phyloP scores from a whole-genome alignment of 2,888 invertebrate species.

The Lithophane socia region DNA sequence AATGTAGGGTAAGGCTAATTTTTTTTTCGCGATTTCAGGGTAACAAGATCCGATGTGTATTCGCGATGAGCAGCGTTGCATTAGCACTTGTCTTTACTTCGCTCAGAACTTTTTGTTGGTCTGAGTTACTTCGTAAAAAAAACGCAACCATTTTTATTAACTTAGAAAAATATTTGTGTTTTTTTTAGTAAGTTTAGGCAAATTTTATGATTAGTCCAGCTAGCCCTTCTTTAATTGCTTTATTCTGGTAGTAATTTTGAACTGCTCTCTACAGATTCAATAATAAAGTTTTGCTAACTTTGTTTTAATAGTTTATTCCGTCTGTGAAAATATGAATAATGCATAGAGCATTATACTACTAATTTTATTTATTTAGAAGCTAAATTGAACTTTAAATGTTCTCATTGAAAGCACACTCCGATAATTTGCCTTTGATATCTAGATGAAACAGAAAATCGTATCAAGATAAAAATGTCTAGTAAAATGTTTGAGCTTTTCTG shows the following conservation, averaged over 20 bases:
- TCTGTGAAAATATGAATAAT: conserved; percentile 11
- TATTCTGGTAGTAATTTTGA: conserved; percentile 22
- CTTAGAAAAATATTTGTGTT: too few species aligned
- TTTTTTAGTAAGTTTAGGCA: too few species aligned
- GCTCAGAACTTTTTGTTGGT: too few species aligned
- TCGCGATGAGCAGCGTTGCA: background rate
- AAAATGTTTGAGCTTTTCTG: background rate
- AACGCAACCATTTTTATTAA: background rate
- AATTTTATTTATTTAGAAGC: conserved; percentile 1
- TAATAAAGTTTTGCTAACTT: conserved; percentile 32
- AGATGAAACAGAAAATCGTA: conserved; percentile 2
- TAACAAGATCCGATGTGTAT: background rate
- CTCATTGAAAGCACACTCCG: background rate
- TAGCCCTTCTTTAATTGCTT: conserved; percentile 10
- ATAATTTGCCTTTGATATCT: conserved; percentile 11
- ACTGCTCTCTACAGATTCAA: conserved; percentile 24
- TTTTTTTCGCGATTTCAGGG: too few species aligned
- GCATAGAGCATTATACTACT: too few species aligned
- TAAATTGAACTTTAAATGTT: conserved; percentile 10
- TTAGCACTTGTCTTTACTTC: background rate
- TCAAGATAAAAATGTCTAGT: background rate
- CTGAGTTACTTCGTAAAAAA: background rate
- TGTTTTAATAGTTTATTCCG: conserved; percentile 18
- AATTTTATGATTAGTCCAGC: background rate
- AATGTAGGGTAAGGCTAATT: too few species aligned